Base-by-base conservation (phyloP, 2,797 vertebrate genomes). In the Sebastes umbrosus region DNA sequence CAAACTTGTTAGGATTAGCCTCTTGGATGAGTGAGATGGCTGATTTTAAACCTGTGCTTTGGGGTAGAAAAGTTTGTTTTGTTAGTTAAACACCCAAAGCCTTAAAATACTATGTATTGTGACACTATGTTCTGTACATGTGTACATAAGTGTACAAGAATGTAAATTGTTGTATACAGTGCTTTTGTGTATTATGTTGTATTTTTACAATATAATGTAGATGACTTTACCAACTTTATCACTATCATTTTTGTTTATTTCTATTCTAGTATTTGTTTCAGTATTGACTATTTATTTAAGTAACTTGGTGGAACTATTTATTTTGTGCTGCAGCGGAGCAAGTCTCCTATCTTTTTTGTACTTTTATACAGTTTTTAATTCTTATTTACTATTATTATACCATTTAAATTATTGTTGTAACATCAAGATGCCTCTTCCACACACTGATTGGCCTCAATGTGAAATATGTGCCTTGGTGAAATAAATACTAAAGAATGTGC, bases 61-160 rank as follows among this genome's bases (percentile, higher is more conserved):
- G 91, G 93, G 91, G 77, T 79, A 84, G 77, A 89, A 92, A 87
- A 84, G 58, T 71, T 87, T 84, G 25, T 75, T 79, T 83, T 81
- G 85, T 87, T 80, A 76, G 78, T 92, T 87, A 82, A 89, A 91
- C 87, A 94, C 93, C 93, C 92, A 93, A 95, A 94, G 95, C 94
- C 94, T 96, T 96, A 94, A 96, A 95, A 96, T 96, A 96, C 95
- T 96, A 96, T 96, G 95, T 96, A 96, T 96, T 96, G 94, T 92
- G 91, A 95, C 92, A 94, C 91, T 93, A 90, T 90, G 92, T 95
- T 94, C 94, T 95, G 93, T 95, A 95, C 94, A 95, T 80, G 72
- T 94, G 94, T 96, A 95, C 93, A 95, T 94, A 94, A 88, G 92
- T 94, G 91, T 93, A 94, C 91, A 94, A 93, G 94, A 96, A 96